Percentiles rank a stretch among this genome's conserved stretches.
Conservation (phyloP, 2,888 invertebrate species). For the Pelosia muscerda region DNA sequence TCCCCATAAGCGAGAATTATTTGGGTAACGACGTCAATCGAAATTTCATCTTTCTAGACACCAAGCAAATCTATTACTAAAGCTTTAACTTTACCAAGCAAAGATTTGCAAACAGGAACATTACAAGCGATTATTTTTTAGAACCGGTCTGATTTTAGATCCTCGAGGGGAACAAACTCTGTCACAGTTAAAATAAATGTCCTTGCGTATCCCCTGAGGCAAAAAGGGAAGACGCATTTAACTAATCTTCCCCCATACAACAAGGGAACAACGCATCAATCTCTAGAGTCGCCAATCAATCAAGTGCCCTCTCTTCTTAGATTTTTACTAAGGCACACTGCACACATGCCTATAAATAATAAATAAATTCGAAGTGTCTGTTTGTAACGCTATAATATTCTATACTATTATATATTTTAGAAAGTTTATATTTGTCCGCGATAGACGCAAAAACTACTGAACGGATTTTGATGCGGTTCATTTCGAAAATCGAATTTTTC, state of each 20-base stretch:
- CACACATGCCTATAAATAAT: too few relatives aligned
- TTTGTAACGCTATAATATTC: too few relatives aligned
- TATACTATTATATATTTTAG: too few relatives aligned
- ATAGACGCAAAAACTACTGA: too few relatives aligned
- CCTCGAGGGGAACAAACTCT: neutral
- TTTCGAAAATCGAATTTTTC: too few relatives aligned
- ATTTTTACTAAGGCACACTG: neutral
- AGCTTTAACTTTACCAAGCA: neutral
- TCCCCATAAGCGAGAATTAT: too few relatives aligned
- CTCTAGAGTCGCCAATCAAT: neutral
- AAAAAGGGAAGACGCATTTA: neutral
- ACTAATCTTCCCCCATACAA: neutral
- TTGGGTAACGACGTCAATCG: neutral
- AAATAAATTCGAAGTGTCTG: too few relatives aligned
- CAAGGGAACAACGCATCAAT: neutral
- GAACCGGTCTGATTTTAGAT: neutral
- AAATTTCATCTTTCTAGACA: neutral
- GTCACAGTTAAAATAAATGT: conserved; percentile 4
- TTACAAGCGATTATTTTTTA: conserved; percentile 1
- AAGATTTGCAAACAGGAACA: neutral
- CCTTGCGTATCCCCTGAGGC: neutral
- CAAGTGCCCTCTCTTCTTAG: neutral
- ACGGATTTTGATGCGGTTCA: too few relatives aligned
- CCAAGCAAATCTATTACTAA: too few relatives aligned
- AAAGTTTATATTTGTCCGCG: too few relatives aligned